Evolutionary conservation across 2,113 vertebrate species (phyloP), one percentile per base, ranked within the genome.

Genomic region (Lasiurus borealis): DNA sequence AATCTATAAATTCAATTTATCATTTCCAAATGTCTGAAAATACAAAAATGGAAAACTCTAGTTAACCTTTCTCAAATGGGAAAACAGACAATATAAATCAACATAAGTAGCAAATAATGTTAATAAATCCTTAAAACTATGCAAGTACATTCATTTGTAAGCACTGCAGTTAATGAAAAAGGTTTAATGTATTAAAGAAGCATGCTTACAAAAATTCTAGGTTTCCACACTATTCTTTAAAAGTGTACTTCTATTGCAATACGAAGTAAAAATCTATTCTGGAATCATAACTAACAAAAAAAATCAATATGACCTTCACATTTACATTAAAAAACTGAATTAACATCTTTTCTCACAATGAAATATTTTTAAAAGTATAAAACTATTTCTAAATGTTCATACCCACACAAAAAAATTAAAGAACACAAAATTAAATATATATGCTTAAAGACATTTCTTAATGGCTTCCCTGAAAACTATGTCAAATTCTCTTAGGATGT

Each of bases 391-490:
- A 83, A 85, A 94, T 50, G 72, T 44, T 85, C 80, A 93, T 25
- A 46, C 10, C 5, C 46, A 46, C 5, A 96, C 13, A n/a, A 46
- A 68, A 78, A 82, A 83, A 15, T 87, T 85, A 90, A 93, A 94
- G 8, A 90, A 46, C 31, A 90, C 36, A 73, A 92, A 95, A 90
- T 91, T 82, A 92, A 91, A 81, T 80, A 92, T 81, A 84, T 72
- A 15, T 90, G 29, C 23, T 57, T 85, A 89, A 46, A 12, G 57
- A 76, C 57, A 88, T 81, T 85, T 97, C 6, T 97, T 91, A 91
- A 98, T 88, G 91, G 95, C 92, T 97, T 94, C 94, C 68, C 54
- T 18, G 52, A 34, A 87, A 94, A 72, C 46, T 1, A 46, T 96
- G 44, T 36, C 71, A 85, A 23, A 91, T 94, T 86, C 66, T 91